Base-by-base conservation (phyloP, 1,140 invertebrate genomes). In the Listronotus oregonensis region DNA sequence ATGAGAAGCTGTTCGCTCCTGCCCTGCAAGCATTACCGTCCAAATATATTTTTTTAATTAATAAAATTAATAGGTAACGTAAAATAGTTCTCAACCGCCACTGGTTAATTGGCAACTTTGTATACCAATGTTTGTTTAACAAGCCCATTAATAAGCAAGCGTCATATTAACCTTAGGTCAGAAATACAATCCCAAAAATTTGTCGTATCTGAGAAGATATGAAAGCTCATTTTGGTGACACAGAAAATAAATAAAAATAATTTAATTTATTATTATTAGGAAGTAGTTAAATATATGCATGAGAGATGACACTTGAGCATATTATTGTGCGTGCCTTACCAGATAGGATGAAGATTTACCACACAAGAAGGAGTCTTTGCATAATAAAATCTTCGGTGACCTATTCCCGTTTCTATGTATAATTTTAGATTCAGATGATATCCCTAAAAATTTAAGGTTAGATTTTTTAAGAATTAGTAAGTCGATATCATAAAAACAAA, bases 251-350 rank as follows among this genome's bases (percentile, higher is more conserved):
- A 17, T 10, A 51, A 61, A 51, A 61, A 47, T 34, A 12, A 37
- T 42, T 12, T 61, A 61, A 61, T 61, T 61, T 61, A 61, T 61
- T 56, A 47, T 58, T 44, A 60, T 60, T 55, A 57, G 64, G 66
- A 67, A 64, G 67, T 61, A 52, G 56, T 64, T 64, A 69, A 69
- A 66, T 56, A 62, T 52, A 58, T 47, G 43, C 46, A 46, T 58
- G 21, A 66, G 56, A 61, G 40, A 61, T 61, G 56, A 47, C 52
- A 64, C 59, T 57, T 15, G 46, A 32, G 49, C 44, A 66, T 61
- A 66, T 66, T 66, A 66, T 59, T 66, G 64, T 70, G 68, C 68
- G 68, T 66, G 68, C 64, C 64, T 59, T 52, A 69, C 52, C 21
- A 64, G 55, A 63, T 60, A 40, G 46, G 37, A 50, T 40, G 61